These are phyloP conservation scores for Caenorhabditis inopinata DNA, from an alignment of 1,140 invertebrate species.

Conservation along the genomic window DNA sequence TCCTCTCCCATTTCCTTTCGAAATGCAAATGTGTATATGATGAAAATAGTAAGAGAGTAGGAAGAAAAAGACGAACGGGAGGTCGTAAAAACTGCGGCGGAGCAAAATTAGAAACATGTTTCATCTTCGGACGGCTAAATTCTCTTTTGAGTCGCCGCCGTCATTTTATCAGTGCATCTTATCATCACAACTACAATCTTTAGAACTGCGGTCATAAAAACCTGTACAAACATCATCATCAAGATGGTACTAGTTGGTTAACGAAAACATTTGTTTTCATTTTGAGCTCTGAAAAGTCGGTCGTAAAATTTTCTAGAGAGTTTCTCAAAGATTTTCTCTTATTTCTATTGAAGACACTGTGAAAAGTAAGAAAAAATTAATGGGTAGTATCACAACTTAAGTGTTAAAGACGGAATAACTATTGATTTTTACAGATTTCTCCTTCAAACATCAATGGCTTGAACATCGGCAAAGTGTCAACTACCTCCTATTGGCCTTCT, in stretches of 20 bases:
- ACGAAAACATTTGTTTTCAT: background rate
- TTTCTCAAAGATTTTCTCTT: too few relatives aligned
- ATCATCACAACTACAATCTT: background rate
- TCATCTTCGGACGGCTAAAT: background rate
- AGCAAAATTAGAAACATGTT: slow-evolving; percentile 25
- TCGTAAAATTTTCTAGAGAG: too few relatives aligned
- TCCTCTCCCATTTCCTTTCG: background rate
- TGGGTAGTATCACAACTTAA: too few relatives aligned
- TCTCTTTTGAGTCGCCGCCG: slow-evolving; percentile 4
- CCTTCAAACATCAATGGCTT: too few relatives aligned
- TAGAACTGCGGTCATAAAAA: background rate
- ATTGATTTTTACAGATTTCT: too few relatives aligned
- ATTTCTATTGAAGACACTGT: too few relatives aligned
- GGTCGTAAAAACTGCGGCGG: slow-evolving; percentile 16
- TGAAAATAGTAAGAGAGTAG: background rate
- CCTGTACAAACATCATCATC: background rate
- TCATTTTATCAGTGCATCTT: background rate
- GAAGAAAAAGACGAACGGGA: slow-evolving; percentile 29
- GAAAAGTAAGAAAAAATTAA: too few relatives aligned
- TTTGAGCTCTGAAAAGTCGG: too few relatives aligned
- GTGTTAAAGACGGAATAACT: too few relatives aligned
- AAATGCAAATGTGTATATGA: slow-evolving; percentile 31
- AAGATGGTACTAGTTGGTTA: background rate
- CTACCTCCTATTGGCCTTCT: too few relatives aligned
- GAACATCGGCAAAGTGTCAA: too few relatives aligned